Evolutionary conservation across 2,113 vertebrate genomes (phyloP).

Genomic region (Callopanchax toddi): DNA sequence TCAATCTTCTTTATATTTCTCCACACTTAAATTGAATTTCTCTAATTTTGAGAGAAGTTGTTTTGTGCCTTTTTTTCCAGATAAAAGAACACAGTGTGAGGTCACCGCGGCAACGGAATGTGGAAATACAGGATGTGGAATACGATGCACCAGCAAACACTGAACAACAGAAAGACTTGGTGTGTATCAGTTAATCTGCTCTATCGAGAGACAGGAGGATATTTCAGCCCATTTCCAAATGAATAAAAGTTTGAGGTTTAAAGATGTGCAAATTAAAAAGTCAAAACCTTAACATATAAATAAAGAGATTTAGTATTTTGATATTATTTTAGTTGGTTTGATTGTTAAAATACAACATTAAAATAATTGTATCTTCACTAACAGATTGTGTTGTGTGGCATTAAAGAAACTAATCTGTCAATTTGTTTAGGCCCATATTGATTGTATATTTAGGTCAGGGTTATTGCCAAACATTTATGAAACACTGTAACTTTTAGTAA

Average conservation of each 20-base stretch:
- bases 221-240: background rate
- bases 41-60: too few species aligned
- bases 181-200: slow-evolving; percentile 6
- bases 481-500: background rate
- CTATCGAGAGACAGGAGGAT: background rate
- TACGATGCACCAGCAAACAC: slow-evolving; percentile 55
- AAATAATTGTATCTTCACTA: too few species aligned
- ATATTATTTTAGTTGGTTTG: too few species aligned
- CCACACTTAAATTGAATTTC: too few species aligned
- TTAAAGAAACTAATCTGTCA: too few species aligned
- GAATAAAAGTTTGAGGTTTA: background rate
- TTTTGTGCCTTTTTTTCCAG: slow-evolving; percentile 13
- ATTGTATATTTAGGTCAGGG: too few species aligned
- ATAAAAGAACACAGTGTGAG: slow-evolving; percentile 2
- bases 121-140: slow-evolving; percentile 57
- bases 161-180: slow-evolving; percentile 1
- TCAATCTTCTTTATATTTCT: too few species aligned
- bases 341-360: too few species aligned
- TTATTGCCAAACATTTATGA: background rate
- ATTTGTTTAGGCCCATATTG: too few species aligned
- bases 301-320: too few species aligned
- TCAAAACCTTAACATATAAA: background rate
- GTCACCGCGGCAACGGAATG: slow-evolving; percentile 58
- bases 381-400: too few species aligned
- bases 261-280: background rate